phyloP scores from a whole-genome alignment of 1,140 invertebrate genomes.

The Drosophila bocqueti region DNA sequence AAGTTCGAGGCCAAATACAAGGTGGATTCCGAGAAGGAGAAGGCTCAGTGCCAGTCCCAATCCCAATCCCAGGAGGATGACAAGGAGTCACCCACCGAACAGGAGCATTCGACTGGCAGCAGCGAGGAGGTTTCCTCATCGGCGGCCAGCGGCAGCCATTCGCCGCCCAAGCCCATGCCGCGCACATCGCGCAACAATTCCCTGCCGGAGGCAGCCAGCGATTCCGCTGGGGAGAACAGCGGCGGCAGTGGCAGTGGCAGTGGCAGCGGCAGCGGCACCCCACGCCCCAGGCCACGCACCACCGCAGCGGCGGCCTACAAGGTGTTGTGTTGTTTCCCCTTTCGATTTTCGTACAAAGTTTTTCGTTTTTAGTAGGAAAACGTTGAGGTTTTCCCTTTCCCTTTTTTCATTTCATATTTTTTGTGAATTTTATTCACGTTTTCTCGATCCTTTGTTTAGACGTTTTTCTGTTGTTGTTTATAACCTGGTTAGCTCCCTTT shows the following conservation, averaged over 20 bases:
- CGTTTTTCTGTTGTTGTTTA: background rate
- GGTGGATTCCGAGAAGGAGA: conserved; percentile 80
- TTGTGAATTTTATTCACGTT: conserved; percentile 4
- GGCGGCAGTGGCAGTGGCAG: conserved; percentile 78
- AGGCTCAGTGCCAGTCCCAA: conserved; percentile 7
- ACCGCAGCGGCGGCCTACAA: conserved; percentile 86
- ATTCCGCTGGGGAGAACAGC: conserved; percentile 53
- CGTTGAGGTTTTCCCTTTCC: background rate
- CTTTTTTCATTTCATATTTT: background rate
- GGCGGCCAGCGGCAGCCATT: conserved; percentile 69
- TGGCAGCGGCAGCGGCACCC: conserved; percentile 75
- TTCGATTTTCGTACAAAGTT: background rate
- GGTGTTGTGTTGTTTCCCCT: conserved; percentile 54
- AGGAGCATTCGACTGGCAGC: conserved; percentile 76
- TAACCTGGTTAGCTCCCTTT: background rate
- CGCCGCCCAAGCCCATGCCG: conserved; percentile 91
- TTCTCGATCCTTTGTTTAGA: background rate
- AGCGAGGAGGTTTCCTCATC: conserved; percentile 75
- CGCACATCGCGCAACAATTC: conserved; percentile 88
- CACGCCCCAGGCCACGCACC: conserved; percentile 90
- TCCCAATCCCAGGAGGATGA: conserved; percentile 55
- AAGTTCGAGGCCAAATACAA: conserved; percentile 84
- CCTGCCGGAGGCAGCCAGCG: conserved; percentile 86
- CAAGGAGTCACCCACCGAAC: conserved; percentile 76
- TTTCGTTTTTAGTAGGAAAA: background rate